phyloP scores from a whole-genome alignment of 2,797 vertebrate species.

The Paratrypauchen microcephalus region DNA sequence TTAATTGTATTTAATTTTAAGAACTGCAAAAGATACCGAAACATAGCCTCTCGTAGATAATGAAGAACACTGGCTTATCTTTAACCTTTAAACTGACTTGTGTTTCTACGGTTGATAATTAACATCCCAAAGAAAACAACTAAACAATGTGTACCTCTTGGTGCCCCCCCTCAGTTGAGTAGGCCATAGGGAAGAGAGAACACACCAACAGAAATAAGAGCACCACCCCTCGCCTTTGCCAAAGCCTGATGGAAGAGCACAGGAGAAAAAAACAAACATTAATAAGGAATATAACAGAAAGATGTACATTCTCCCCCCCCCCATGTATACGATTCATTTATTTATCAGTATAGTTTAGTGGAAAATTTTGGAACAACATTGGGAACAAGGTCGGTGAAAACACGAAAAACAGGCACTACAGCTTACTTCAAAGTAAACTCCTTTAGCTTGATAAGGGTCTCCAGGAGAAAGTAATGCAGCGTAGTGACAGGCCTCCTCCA shows the following conservation, averaged over 20 bases:
- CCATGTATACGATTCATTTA: not conserved
- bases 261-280: conserved; percentile 17
- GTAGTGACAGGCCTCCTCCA: conserved; percentile 92
- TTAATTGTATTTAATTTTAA: not conserved
- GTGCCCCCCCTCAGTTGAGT: conserved; percentile 92
- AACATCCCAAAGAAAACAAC: conserved; percentile 27
- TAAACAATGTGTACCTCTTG: conserved; percentile 83
- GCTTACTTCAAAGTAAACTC: conserved; percentile 95
- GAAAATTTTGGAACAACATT: not conserved
- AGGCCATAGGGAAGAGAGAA: conserved; percentile 82
- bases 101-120: conserved; percentile 45
- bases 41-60: conserved; percentile 4
- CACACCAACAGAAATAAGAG: conserved; percentile 81
- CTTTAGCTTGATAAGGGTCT: conserved; percentile 91
- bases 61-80: conserved; percentile 45
- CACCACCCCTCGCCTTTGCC: conserved; percentile 85
- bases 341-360: not conserved
- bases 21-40: not conserved
- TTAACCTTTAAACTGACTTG: conserved; percentile 55
- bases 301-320: too few species aligned
- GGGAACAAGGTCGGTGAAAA: not conserved
- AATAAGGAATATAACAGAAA: not conserved
- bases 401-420: conserved; percentile 19
- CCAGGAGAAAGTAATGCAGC: conserved; percentile 93
- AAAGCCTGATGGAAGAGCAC: conserved; percentile 79